Percentiles rank a stretch among this genome's conserved stretches.
Evolutionary conservation across 2,113 vertebrate species (phyloP).

Genomic region (Mastomys coucha): DNA sequence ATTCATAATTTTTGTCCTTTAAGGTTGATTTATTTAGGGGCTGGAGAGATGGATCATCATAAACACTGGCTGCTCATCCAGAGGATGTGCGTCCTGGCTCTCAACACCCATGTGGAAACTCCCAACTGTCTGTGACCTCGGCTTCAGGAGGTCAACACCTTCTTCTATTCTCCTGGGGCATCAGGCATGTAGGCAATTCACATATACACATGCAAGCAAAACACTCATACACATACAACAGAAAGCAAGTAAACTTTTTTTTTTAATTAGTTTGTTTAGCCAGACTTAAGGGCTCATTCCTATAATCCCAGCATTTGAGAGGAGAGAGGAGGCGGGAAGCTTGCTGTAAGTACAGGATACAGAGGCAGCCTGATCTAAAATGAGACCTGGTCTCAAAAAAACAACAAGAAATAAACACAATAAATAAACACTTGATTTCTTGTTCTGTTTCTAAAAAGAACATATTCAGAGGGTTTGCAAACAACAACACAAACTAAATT

Average conservation of each 20-base stretch:
- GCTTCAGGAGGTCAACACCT: too few species aligned
- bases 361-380: neutral
- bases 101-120: too few species aligned
- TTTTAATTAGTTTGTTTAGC: neutral
- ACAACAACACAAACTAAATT: neutral
- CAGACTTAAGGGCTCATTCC: neutral
- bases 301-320: neutral
- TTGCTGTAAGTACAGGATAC: neutral
- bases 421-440: neutral
- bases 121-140: neutral
- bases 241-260: neutral
- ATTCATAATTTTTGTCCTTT: neutral
- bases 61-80: neutral
- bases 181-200: neutral
- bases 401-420: neutral
- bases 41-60: neutral
- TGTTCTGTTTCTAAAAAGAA: slow-evolving; percentile 22
- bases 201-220: neutral
- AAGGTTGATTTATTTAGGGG: neutral
- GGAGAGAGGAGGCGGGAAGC: neutral
- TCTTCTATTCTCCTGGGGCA: neutral
- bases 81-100: neutral
- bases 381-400: neutral
- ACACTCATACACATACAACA: neutral
- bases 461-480: slow-evolving; percentile 25